These are phyloP conservation scores for Drosophila austrosaltans DNA, from an alignment of 2,888 invertebrate species.

Conservation along the genomic window DNA sequence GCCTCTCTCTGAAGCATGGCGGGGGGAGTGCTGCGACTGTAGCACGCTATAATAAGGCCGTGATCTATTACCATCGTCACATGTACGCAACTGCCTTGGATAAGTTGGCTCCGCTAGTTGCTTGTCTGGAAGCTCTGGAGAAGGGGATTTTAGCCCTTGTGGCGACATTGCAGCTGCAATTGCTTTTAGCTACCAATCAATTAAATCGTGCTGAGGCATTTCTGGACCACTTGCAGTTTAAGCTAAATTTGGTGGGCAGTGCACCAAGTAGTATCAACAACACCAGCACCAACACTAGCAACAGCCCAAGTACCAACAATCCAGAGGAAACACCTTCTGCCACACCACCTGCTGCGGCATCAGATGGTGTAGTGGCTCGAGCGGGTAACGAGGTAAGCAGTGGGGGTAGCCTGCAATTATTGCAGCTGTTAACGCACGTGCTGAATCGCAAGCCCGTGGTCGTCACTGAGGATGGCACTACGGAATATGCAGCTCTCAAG, in stretches of 20 bases:
- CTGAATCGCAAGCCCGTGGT: slow-evolving; percentile 79
- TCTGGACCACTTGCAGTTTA: slow-evolving; percentile 79
- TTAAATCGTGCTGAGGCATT: slow-evolving; percentile 80
- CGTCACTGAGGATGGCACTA: slow-evolving; percentile 81
- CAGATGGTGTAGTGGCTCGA: slow-evolving; percentile 24
- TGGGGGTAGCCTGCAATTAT: slow-evolving; percentile 74
- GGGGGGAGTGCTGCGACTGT: slow-evolving; percentile 61
- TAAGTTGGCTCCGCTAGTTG: slow-evolving; percentile 72
- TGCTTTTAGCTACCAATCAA: slow-evolving; percentile 82
- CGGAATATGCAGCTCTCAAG: slow-evolving; percentile 81
- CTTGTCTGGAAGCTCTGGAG: slow-evolving; percentile 78
- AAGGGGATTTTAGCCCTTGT: slow-evolving; percentile 75
- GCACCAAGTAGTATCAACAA: slow-evolving; percentile 59
- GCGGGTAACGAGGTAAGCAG: slow-evolving; percentile 57
- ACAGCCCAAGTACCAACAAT: slow-evolving; percentile 4
- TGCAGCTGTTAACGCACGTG: slow-evolving; percentile 79
- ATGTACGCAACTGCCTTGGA: slow-evolving; percentile 82
- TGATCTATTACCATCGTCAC: slow-evolving; percentile 81
- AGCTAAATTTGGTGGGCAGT: slow-evolving; percentile 67
- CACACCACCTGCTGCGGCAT: slow-evolving; percentile 17
- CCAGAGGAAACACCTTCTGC: slow-evolving; percentile 27
- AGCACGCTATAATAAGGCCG: slow-evolving; percentile 80
- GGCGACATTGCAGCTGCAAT: slow-evolving; percentile 79
- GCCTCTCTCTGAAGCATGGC: slow-evolving; percentile 56
- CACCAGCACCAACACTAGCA: slow-evolving; percentile 10